A percentile compares a stretch with the other conserved stretches of the same genome.
phyloP scores from a whole-genome alignment of 2,888 invertebrate genomes.

The Oligia latruncula region DNA sequence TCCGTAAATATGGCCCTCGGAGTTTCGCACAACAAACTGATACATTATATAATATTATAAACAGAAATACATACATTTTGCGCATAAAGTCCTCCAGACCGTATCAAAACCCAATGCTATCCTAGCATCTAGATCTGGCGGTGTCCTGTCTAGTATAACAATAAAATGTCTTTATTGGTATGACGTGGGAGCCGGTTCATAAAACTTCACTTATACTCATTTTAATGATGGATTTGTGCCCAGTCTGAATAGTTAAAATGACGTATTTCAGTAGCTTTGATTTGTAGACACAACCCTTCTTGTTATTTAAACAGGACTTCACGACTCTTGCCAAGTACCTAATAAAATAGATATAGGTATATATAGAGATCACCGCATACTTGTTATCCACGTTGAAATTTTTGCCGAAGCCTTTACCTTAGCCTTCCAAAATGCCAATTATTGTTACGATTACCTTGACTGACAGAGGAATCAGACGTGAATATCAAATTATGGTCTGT shows the following conservation, averaged over 20 bases:
- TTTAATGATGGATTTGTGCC: slow-evolving; percentile 30
- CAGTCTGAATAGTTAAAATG: slow-evolving; percentile 12
- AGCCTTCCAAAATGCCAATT: not conserved
- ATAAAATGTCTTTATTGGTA: slow-evolving; percentile 25
- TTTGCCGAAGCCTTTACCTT: not conserved
- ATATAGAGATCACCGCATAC: not conserved
- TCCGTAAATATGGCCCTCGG: not conserved
- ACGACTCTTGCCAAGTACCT: not conserved
- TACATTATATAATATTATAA: not conserved
- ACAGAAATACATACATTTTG: not conserved
- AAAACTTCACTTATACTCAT: slow-evolving; percentile 22
- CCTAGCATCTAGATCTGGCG: not conserved
- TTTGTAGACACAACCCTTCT: not conserved
- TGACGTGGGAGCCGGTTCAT: not conserved
- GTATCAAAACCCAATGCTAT: not conserved
- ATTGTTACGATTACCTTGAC: not conserved
- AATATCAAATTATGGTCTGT: not conserved
- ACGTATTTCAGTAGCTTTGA: slow-evolving; percentile 8
- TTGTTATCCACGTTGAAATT: not conserved
- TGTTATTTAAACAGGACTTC: not conserved
- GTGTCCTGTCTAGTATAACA: not conserved
- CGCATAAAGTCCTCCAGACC: not conserved
- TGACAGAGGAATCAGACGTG: not conserved
- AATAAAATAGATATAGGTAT: not conserved
- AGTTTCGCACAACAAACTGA: not conserved